phyloP scores from a whole-genome alignment of 2,113 vertebrate species.

The Baryphthengus martii region DNA sequence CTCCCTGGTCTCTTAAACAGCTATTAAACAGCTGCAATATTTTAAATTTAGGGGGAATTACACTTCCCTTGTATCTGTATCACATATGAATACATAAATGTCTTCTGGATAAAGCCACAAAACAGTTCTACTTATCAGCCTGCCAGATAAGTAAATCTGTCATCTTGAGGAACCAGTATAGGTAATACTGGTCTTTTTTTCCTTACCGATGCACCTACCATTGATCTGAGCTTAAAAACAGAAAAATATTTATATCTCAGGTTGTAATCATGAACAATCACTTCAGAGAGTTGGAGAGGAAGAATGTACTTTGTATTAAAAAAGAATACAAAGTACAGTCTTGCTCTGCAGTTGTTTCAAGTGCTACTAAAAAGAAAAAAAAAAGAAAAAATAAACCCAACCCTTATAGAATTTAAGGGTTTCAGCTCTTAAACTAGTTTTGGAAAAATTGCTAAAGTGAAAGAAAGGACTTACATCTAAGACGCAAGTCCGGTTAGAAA shows the following conservation, averaged over 20 bases:
- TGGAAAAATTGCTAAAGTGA: neutral
- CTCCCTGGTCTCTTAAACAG: neutral
- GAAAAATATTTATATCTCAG: neutral
- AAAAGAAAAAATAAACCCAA: too few relatives aligned
- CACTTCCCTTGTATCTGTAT: neutral
- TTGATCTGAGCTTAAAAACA: neutral
- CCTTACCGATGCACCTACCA: neutral
- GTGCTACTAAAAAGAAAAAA: neutral
- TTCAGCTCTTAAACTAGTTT: neutral
- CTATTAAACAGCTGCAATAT: neutral
- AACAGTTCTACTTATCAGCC: neutral
- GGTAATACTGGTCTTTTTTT: neutral
- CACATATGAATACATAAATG: fast-evolving
- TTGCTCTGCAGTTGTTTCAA: neutral
- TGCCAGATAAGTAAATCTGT: neutral
- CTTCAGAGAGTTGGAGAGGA: neutral
- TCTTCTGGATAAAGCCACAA: neutral
- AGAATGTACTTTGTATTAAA: neutral
- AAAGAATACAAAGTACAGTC: neutral
- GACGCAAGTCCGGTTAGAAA: neutral
- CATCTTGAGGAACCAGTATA: neutral
- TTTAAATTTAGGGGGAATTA: neutral
- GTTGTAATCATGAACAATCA: neutral
- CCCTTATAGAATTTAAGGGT: neutral
- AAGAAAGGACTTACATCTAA: neutral